Percentiles rank a stretch among this genome's conserved stretches.
Evolutionary conservation across 2,113 vertebrate species (phyloP).

Genomic region (Dascyllus trimaculatus): DNA sequence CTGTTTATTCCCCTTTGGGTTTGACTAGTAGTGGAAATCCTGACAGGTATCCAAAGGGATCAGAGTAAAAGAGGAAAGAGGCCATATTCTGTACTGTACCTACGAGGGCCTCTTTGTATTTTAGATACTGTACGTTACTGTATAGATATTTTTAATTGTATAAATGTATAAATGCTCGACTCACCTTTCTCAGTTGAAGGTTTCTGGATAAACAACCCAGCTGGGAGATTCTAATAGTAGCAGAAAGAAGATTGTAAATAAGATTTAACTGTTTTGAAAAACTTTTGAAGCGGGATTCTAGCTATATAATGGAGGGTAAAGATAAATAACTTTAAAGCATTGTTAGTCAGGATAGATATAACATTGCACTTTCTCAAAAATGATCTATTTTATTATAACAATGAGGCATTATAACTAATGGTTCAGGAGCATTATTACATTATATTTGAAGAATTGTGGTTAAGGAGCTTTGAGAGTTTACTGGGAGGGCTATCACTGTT

Average conservation of each 20-base stretch:
- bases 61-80: conserved; percentile 64
- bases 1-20: conserved; percentile 54
- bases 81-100: conserved; percentile 76
- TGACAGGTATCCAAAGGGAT: conserved; percentile 59
- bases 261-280: conserved; percentile 54
- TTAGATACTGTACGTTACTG: conserved; percentile 78
- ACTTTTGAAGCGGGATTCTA: conserved; percentile 46
- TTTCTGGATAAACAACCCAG: conserved; percentile 44
- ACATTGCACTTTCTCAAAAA: conserved; percentile 78
- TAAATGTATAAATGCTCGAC: conserved; percentile 75
- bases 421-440: conserved; percentile 60
- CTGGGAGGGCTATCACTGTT: conserved; percentile 52
- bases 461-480: conserved; percentile 49
- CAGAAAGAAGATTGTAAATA: conserved; percentile 78
- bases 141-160: conserved; percentile 79
- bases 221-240: conserved; percentile 50
- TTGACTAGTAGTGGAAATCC: conserved; percentile 45
- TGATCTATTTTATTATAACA: conserved; percentile 79
- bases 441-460: conserved; percentile 46
- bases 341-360: conserved; percentile 55
- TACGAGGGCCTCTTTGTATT: conserved; percentile 76
- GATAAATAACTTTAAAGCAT: conserved; percentile 59
- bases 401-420: conserved; percentile 68
- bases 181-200: conserved; percentile 54
- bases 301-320: conserved; percentile 39